Base-by-base conservation (phyloP, 2,113 vertebrate species). In the Cochlearius cochlearius region DNA sequence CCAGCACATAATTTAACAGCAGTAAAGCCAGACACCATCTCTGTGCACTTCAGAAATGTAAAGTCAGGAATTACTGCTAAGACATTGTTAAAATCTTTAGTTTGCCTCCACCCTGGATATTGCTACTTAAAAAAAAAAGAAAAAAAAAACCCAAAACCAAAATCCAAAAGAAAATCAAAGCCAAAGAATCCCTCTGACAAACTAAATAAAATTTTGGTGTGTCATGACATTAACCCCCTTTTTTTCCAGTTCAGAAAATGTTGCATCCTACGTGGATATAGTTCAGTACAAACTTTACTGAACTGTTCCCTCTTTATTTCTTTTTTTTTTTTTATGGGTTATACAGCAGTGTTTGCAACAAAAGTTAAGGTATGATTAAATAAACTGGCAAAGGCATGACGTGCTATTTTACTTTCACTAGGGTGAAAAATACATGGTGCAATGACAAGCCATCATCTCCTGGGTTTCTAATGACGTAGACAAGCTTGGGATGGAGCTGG, bases 161-260 rank as follows among this genome's bases (percentile, higher is more conserved):
- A 75, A 56, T 36, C 16, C 34, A 8, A 20, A 3, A 3, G 4
- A 38, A 91, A 59, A 14, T 21, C 16, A 30, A 87, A 68, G 1
- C 4, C 7, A 30, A 88, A 78, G 26, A 8, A 1, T 0, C 3
- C 5, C 11, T 62, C 27, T 78, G 16, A 45, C 1, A 2, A 85
- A n/a, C 5, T 39, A 67, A 62, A 11, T 21, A 36, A 74, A 85
- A 92, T 53, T 69, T 87, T 63, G 6, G 9, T 45, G 3, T 15
- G 50, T 30, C 17, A 13, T 67, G 15, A 16, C 16, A 52, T 68
- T 36, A 69, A 66, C 59, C n/a, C 6, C 12, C 10, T 8, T 69
- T 83, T 77, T 47, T 47, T 27, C 13, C 63, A 58, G 18, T 58
- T 92, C 32, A 76, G 45, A 75, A 83, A 67, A 29, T 41, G 3